Evolutionary conservation across 2,113 vertebrate genomes (phyloP).

Genomic region (Illadopsis cleaveri): DNA sequence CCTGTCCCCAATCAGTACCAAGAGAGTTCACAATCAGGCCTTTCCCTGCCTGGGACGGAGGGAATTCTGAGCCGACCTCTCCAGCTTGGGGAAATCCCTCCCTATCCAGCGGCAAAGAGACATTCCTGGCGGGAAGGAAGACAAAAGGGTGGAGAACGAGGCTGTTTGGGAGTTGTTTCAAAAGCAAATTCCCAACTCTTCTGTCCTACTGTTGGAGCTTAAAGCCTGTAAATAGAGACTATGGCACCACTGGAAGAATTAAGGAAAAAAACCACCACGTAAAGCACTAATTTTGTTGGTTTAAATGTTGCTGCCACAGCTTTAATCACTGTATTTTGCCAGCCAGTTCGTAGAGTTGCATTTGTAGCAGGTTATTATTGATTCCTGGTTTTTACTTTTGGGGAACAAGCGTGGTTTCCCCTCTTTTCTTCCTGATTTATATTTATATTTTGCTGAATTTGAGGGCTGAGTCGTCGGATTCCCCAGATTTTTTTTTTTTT

Average conservation of each 20-base stretch:
- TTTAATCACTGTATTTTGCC: constrained; percentile 71
- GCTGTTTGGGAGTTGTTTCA: constrained; percentile 34
- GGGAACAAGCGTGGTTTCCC: not conserved
- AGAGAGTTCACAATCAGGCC: constrained; percentile 34
- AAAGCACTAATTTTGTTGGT: constrained; percentile 63
- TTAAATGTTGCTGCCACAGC: constrained; percentile 44
- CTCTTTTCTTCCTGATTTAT: constrained; percentile 48
- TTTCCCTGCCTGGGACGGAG: not conserved
- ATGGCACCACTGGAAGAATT: constrained; percentile 21
- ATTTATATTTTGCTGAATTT: constrained; percentile 73
- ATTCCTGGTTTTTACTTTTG: constrained; percentile 24
- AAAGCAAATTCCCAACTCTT: constrained; percentile 42
- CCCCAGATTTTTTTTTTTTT: not conserved
- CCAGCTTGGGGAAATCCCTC: not conserved
- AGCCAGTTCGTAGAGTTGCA: constrained; percentile 43
- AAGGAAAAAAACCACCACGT: not conserved
- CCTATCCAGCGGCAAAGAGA: not conserved
- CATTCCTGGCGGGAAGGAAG: not conserved
- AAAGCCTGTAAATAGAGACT: constrained; percentile 74
- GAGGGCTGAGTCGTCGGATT: not conserved
- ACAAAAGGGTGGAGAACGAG: not conserved
- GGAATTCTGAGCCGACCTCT: not conserved
- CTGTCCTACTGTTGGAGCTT: constrained; percentile 33
- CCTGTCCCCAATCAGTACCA: not conserved
- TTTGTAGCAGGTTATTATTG: constrained; percentile 44